A percentile compares a stretch with the other conserved stretches of the same genome.
These are phyloP conservation scores for Ectemnius continuus DNA, from an alignment of 2,888 invertebrate species.

Conservation along the genomic window DNA sequence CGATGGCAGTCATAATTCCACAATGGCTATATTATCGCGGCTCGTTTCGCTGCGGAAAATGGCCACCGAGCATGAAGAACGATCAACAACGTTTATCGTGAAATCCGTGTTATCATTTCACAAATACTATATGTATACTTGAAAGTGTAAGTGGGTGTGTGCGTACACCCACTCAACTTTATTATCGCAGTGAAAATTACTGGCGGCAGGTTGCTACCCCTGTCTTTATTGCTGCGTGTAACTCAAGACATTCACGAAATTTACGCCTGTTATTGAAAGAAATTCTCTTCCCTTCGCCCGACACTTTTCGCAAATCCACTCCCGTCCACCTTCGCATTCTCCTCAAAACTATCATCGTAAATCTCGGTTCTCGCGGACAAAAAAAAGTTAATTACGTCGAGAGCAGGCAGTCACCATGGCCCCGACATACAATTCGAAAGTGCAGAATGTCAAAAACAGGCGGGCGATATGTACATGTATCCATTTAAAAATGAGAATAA, in stretches of 20 bases:
- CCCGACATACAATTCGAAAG: no score
- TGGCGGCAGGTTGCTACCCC: neutral
- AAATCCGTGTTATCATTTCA: conserved; percentile 53
- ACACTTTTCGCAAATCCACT: no score
- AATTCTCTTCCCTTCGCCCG: neutral
- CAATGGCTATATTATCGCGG: conserved; percentile 70
- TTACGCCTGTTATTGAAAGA: neutral
- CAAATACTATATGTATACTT: conserved; percentile 34
- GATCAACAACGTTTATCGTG: conserved; percentile 54
- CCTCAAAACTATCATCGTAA: neutral
- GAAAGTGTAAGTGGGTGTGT: neutral
- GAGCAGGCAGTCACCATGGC: no score
- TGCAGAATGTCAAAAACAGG: no score
- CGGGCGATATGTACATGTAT: no score
- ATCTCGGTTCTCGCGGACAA: no score
- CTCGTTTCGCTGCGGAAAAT: conserved; percentile 43
- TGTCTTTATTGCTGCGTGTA: conserved; percentile 1
- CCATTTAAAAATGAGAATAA: no score
- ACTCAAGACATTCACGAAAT: neutral
- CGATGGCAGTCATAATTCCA: conserved; percentile 64
- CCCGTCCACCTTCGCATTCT: no score
- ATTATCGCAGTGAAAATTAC: conserved; percentile 11
- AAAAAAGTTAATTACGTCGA: no score
- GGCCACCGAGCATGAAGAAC: conserved; percentile 22
- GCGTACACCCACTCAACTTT: neutral